A percentile compares a stretch with the other conserved stretches of the same genome.
Conservation (phyloP, 2,888 invertebrate genomes). For the Mesoligia furuncula region DNA sequence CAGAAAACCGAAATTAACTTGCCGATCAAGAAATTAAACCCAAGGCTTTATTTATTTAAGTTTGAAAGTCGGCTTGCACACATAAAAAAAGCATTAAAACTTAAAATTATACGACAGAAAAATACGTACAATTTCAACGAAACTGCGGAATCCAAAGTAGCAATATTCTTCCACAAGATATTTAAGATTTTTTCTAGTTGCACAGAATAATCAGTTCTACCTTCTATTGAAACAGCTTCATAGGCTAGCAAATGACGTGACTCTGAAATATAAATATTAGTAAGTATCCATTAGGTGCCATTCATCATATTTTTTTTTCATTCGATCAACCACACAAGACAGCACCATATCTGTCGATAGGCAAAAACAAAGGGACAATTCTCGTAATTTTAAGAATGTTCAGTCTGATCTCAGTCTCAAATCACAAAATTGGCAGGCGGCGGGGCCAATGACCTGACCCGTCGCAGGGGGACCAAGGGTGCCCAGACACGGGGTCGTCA, state of each 20-base stretch:
- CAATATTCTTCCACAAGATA: conserved; percentile 91
- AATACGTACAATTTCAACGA: conserved; percentile 85
- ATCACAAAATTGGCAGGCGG: no score
- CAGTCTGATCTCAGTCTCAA: no score
- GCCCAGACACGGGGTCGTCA: no score
- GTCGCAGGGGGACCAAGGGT: no score
- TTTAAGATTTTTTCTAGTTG: conserved; percentile 88
- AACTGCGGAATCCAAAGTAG: conserved; percentile 84
- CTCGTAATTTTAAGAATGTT: no score
- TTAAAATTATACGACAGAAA: background rate
- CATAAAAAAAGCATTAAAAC: background rate
- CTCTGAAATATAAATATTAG: conserved; percentile 70
- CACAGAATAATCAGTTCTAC: conserved; percentile 84
- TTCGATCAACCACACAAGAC: no score
- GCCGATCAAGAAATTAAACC: background rate
- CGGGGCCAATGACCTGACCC: no score
- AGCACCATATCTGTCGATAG: no score
- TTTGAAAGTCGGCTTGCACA: background rate
- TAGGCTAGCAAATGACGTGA: conserved; percentile 77
- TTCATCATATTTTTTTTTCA: background rate
- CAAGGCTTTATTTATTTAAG: background rate
- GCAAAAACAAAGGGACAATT: no score
- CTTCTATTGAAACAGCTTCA: conserved; percentile 87
- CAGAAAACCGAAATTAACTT: background rate
- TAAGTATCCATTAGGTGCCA: background rate